Conservation (phyloP, 1,140 invertebrate genomes). For the Triops longicaudatus region DNA sequence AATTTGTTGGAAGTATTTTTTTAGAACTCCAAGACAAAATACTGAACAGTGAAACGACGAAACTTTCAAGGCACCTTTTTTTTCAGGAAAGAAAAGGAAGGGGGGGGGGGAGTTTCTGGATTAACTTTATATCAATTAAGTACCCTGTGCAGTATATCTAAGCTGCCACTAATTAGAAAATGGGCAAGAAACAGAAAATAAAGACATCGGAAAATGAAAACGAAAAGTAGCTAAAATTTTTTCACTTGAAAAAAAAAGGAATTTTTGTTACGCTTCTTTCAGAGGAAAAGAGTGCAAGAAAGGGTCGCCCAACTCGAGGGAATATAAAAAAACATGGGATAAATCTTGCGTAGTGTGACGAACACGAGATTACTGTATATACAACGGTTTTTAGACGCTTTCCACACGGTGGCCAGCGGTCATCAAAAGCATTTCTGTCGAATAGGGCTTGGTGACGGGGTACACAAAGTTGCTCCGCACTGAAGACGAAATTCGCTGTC, state of each 20-base stretch:
- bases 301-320: background rate
- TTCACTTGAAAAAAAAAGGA: background rate
- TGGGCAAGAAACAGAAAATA: background rate
- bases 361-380: background rate
- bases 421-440: background rate
- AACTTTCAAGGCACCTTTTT: slow-evolving; percentile 1
- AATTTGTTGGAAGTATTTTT: background rate
- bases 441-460: background rate
- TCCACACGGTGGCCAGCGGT: background rate
- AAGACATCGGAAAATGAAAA: background rate
- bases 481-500: background rate
- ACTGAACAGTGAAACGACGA: background rate
- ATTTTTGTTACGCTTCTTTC: background rate
- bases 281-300: background rate
- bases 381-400: background rate
- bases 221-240: too few species aligned
- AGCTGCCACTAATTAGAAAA: background rate
- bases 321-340: background rate
- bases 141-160: background rate
- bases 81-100: background rate
- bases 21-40: background rate
- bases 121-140: background rate
- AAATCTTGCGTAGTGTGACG: background rate
- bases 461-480: background rate
- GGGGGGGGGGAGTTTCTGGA: background rate